Percentiles rank a stretch among this genome's conserved stretches.
Evolutionary conservation across 2,113 vertebrate species (phyloP).

Genomic region (Oncorhynchus gorbuscha): DNA sequence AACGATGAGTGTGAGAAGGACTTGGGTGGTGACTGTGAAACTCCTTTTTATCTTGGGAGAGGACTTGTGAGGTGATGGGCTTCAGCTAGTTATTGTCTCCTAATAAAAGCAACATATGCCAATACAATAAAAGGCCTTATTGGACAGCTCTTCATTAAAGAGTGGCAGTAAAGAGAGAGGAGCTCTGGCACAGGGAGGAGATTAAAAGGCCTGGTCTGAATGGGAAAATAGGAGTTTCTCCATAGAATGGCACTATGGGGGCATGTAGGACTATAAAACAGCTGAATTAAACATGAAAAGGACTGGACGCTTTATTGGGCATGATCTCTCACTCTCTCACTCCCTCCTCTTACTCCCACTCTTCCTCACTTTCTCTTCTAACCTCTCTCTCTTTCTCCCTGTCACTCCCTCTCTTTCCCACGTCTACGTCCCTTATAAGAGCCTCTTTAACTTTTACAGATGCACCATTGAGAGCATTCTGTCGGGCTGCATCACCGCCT

Average conservation of each 20-base stretch:
- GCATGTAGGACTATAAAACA: conserved; percentile 74
- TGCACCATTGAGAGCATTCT: too few species aligned
- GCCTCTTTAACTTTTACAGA: too few species aligned
- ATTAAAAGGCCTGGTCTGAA: conserved; percentile 76
- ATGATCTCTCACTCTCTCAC: conserved; percentile 31
- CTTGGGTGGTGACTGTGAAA: conserved; percentile 99
- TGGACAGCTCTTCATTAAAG: conserved; percentile 93
- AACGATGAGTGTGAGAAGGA: conserved; percentile 91
- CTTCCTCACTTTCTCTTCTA: too few species aligned
- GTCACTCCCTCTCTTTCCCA: too few species aligned
- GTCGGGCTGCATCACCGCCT: too few species aligned
- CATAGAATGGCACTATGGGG: conserved; percentile 69
- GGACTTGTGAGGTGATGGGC: conserved; percentile 98
- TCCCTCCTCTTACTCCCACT: background rate
- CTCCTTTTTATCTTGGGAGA: conserved; percentile 92
- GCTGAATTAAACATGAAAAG: conserved; percentile 79
- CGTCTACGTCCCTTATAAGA: too few species aligned
- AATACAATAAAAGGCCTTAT: conserved; percentile 99
- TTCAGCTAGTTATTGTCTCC: conserved; percentile 99
- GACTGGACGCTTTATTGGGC: conserved; percentile 75
- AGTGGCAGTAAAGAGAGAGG: conserved; percentile 78
- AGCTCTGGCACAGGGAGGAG: conserved; percentile 31
- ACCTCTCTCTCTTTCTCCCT: background rate
- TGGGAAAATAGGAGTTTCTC: conserved; percentile 71
- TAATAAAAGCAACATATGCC: conserved; percentile 99